phyloP scores from a whole-genome alignment of 2,888 invertebrate genomes.

The Chaitophorus viminalis region DNA sequence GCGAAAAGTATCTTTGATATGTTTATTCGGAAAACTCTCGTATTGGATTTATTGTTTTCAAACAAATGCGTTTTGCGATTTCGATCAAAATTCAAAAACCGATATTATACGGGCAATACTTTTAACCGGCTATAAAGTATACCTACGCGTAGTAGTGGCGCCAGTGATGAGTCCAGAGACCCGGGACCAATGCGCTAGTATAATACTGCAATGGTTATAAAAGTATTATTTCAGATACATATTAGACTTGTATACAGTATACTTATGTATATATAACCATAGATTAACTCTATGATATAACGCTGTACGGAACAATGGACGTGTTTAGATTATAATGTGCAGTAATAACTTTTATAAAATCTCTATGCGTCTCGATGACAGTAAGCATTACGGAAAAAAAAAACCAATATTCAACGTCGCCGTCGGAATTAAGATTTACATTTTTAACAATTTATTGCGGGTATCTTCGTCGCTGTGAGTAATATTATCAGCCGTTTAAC shows the following conservation, averaged over 20 bases:
- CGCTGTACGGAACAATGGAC: too few species aligned
- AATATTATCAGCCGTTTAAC: too few species aligned
- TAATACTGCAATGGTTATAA: not conserved
- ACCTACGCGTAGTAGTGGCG: not conserved
- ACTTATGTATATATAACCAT: too few species aligned
- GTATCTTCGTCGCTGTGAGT: too few species aligned
- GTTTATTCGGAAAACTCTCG: not conserved
- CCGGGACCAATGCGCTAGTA: not conserved
- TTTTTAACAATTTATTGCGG: too few species aligned
- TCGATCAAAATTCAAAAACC: conserved; percentile 12
- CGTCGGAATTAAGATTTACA: too few species aligned
- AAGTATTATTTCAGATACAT: not conserved
- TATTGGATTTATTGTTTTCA: conserved; percentile 13
- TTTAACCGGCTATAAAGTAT: not conserved
- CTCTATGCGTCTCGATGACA: too few species aligned
- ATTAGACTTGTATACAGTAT: not conserved
- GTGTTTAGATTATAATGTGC: too few species aligned
- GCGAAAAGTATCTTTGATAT: not conserved
- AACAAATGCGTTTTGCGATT: conserved; percentile 21
- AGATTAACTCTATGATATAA: too few species aligned
- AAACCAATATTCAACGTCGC: too few species aligned
- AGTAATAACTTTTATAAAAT: too few species aligned
- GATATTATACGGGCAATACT: not conserved
- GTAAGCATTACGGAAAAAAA: too few species aligned
- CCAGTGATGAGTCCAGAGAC: not conserved